Base-by-base conservation (phyloP, 2,888 invertebrate genomes). In the Nomada ferruginata region DNA sequence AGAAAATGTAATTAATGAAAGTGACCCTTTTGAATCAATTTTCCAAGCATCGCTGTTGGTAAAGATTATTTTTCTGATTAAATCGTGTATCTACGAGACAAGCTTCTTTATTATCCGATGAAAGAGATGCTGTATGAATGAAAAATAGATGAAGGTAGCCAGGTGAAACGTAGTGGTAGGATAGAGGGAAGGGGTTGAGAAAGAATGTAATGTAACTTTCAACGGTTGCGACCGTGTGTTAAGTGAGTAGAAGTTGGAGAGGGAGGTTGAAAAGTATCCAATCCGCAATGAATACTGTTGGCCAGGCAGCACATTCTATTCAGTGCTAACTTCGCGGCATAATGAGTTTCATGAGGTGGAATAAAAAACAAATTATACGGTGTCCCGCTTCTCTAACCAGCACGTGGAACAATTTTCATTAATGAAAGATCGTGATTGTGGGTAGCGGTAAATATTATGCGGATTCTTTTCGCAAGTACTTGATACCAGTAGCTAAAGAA, bases 201-300 rank as follows among this genome's bases (percentile, higher is more conserved):
- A 59, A 13, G 73, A 66, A 47, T 36, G 73, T 57, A 47, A 29
- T 13, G 50, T 42, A 69, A 70, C 61, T 61, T 61, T 53, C 44
- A 70, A 76, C 53, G 61, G 60, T 26, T n/a, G 52, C 20, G 15
- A 55, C 68, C 13, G 15, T 11, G 26, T 18, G 9, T 44, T 26
- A n/a, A 26, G 23, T 52, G 52, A 52, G 74, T 64, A 59, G 60
- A 77, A 65, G 36, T 65, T 60, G 59, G 20, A 70, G 74, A 74
- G 76, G 64, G 57, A 74, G 74, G 74, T 29, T 65, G 64, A 73
- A 64, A 73, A 77, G 64, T 64, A 52, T 65, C 50, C 74, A 63
- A 52, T 50, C 53, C 23, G 59, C 47, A 18, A 11, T 55, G 69
- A 52, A 84, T 75, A 77, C 73, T 50, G 57, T 26, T 44, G 26